These are phyloP conservation scores for Metopia argyrocephala DNA, from an alignment of 2,888 invertebrate species.

Conservation along the genomic window DNA sequence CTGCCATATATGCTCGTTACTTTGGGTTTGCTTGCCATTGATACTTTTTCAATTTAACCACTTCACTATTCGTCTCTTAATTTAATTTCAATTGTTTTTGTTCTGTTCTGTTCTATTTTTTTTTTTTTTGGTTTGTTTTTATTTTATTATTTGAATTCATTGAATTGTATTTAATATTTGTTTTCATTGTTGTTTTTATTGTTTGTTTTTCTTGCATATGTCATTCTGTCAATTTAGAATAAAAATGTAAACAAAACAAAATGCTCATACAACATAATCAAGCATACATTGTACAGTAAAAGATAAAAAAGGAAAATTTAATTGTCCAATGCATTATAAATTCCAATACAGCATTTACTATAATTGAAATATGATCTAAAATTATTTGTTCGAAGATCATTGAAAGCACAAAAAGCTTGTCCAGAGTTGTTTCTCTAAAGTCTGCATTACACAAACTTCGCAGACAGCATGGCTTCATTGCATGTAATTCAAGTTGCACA, in stretches of 20 bases:
- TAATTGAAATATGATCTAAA: too few relatives aligned
- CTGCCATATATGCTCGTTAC: neutral
- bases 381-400: too few relatives aligned
- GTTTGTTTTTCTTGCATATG: slow-evolving; percentile 66
- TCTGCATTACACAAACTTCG: too few relatives aligned
- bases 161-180: neutral
- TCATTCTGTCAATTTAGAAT: slow-evolving; percentile 71
- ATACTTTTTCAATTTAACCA: neutral
- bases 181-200: slow-evolving; percentile 53
- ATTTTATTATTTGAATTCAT: slow-evolving; percentile 6
- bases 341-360: too few relatives aligned
- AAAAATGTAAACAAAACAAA: slow-evolving; percentile 68
- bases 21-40: neutral
- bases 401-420: too few relatives aligned
- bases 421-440: too few relatives aligned
- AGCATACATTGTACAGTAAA: slow-evolving; percentile 7
- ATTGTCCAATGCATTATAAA: too few relatives aligned
- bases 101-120: neutral
- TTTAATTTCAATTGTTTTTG: slow-evolving; percentile 47
- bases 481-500: too few relatives aligned
- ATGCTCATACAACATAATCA: slow-evolving; percentile 36
- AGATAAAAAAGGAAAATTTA: too few relatives aligned
- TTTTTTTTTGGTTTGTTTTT: neutral
- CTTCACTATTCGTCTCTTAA: slow-evolving; percentile 33
- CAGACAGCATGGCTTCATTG: too few relatives aligned